phyloP scores from a whole-genome alignment of 2,888 invertebrate genomes.

The Parnassius apollo region DNA sequence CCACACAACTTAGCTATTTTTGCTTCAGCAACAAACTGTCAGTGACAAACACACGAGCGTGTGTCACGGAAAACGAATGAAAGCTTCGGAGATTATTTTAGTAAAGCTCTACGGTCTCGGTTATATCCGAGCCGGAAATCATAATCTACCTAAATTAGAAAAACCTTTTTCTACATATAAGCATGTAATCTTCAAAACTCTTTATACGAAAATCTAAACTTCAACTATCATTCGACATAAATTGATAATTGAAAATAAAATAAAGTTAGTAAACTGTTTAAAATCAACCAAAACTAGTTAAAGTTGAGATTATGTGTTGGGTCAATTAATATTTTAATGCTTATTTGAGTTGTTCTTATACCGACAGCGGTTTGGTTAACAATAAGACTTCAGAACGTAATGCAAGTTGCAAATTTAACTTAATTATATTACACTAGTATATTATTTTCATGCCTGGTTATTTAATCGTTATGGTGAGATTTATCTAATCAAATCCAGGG shows the following conservation, averaged over 20 bases:
- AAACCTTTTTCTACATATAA: constrained; percentile 12
- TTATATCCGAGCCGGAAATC: constrained; percentile 21
- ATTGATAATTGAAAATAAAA: too few relatives aligned
- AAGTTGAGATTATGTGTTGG: neutral
- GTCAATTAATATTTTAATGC: constrained; percentile 8
- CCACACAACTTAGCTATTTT: too few relatives aligned
- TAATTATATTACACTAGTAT: neutral
- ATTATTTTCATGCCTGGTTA: neutral
- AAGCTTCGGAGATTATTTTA: constrained; percentile 21
- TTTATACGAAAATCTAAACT: too few relatives aligned
- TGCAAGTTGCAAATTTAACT: neutral
- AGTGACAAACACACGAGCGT: constrained; percentile 15
- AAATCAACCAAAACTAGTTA: neutral
- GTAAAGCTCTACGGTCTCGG: constrained; percentile 17
- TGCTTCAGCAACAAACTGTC: constrained; percentile 2
- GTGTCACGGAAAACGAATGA: constrained; percentile 20
- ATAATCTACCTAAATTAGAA: constrained; percentile 20
- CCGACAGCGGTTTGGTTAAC: neutral
- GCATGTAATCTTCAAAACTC: neutral
- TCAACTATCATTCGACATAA: neutral
- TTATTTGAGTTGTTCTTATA: constrained; percentile 5
- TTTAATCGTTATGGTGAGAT: constrained; percentile 12
- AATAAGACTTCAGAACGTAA: neutral
- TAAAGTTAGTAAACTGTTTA: too few relatives aligned
- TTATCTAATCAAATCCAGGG: constrained; percentile 22